Evolutionary conservation across 2,888 invertebrate genomes (phyloP), one percentile per base, ranked within the genome.

Genomic region (Lepidonotus clava): DNA sequence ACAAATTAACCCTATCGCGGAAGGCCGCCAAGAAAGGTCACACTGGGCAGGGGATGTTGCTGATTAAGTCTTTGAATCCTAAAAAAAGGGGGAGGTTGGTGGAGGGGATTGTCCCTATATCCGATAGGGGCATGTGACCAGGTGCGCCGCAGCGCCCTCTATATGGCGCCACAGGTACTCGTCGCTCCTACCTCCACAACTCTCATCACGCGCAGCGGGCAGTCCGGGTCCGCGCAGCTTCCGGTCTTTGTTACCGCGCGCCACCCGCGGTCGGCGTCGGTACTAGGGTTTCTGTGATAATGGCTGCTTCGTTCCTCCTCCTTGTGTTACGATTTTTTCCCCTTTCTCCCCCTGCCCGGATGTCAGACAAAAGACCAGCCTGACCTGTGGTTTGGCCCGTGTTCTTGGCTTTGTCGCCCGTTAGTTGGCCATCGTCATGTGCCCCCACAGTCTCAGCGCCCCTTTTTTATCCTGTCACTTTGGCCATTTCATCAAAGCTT

Each of bases 191-290:
- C 11, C n/a, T 14, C 11, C 11, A 34, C 38, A n/a, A 21, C 38
- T 76, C 61, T 76, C 76, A 40, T 76, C 76, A 76, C 40, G 38
- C 76, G 38, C 76, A 76, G 76, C 76, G 40, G 76, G 76, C 34
- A 76, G 76, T 76, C 76, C 1, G 76, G 4, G 36, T 18, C 14
- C 38, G 40, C 40, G 76, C 40, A 40, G 76, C 76, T 76, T 36
- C 38, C 38, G 38, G 14, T 36, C 76, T 40, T 76, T 76, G 76
- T 76, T 8, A 1, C 1, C 36, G 38, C 28, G 40, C 36, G 76
- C 21, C 76, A 34, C 71, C 76, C n/a, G 21, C 40, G n/a, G 76
- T 1, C 8, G 76, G 18, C 38, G 38, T n/a, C 14, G 40, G 76
- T 76, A 76, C 76, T 40, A 40, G 38, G 76, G 76, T 76, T 76